Conservation (phyloP, 2,797 vertebrate genomes). For the Megaceryle alcyon region DNA sequence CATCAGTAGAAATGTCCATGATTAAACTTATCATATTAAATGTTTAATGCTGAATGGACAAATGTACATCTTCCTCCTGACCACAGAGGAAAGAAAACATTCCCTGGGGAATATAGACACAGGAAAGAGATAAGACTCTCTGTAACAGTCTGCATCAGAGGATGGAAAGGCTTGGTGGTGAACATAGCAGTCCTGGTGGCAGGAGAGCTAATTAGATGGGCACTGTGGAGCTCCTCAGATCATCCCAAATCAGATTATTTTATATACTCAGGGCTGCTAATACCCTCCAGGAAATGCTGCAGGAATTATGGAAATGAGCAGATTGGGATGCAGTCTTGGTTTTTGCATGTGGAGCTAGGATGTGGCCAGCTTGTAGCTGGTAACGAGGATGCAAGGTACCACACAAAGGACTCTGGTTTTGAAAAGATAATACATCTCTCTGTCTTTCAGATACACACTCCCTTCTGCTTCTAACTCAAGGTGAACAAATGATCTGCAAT, state of each 20-base stretch:
- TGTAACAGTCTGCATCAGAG: not conserved
- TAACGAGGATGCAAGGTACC: not conserved
- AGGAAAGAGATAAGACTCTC: not conserved
- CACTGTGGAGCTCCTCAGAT: not conserved
- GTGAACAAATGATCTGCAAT: not conserved
- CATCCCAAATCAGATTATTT: not conserved
- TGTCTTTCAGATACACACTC: not conserved
- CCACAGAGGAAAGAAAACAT: not conserved
- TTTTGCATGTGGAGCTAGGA: not conserved
- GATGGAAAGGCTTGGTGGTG: not conserved
- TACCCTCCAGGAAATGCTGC: not conserved
- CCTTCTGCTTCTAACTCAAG: not conserved
- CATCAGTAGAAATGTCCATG: not conserved
- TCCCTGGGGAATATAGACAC: not conserved
- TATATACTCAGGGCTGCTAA: not conserved
- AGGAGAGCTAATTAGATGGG: not conserved
- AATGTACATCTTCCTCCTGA: not conserved
- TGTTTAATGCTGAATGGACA: not conserved
- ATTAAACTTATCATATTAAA: not conserved
- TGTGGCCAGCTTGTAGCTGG: not conserved
- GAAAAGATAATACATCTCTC: not conserved
- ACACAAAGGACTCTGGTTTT: not conserved
- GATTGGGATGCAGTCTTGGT: not conserved
- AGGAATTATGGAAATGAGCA: not conserved
- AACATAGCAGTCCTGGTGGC: not conserved